Conservation (phyloP, 2,797 vertebrate species). For the Emys orbicularis region DNA sequence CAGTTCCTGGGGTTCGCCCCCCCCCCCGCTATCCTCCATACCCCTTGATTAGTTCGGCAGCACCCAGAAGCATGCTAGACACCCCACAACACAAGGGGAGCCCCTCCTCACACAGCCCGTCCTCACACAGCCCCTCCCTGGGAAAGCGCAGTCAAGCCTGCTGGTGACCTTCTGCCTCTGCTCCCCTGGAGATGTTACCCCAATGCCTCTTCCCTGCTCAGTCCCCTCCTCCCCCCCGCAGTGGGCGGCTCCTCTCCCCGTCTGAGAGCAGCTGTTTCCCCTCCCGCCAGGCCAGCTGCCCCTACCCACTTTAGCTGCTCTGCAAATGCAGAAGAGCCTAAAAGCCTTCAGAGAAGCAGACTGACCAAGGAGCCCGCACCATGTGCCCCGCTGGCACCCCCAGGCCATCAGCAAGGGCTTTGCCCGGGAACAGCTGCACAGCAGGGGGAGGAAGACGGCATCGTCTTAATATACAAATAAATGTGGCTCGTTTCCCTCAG, state of each 20-base stretch:
- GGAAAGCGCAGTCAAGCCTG: not conserved
- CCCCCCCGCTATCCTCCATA: not conserved
- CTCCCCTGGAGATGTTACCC: not conserved
- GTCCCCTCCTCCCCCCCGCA: too few species aligned
- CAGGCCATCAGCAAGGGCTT: not conserved
- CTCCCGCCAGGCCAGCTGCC: not conserved
- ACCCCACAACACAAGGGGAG: too few species aligned
- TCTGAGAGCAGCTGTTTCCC: too few species aligned
- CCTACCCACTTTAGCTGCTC: not conserved
- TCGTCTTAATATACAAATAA: not conserved
- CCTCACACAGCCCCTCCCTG: not conserved
- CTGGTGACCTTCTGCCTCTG: not conserved
- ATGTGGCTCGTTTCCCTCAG: accelerated
- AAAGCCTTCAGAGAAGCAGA: too few species aligned
- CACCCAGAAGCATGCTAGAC: not conserved
- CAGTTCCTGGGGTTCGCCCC: not conserved
- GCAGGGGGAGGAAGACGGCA: too few species aligned
- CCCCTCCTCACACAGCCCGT: not conserved
- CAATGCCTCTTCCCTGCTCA: not conserved
- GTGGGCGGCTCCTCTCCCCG: too few species aligned
- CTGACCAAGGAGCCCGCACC: too few species aligned
- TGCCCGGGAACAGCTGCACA: not conserved
- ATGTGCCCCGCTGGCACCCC: too few species aligned
- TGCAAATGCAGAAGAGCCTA: too few species aligned
- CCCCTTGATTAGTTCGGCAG: too few species aligned